Evolutionary conservation across 2,113 vertebrate species (phyloP), one percentile per base, ranked within the genome.

Genomic region (Daphoenositta chrysoptera): DNA sequence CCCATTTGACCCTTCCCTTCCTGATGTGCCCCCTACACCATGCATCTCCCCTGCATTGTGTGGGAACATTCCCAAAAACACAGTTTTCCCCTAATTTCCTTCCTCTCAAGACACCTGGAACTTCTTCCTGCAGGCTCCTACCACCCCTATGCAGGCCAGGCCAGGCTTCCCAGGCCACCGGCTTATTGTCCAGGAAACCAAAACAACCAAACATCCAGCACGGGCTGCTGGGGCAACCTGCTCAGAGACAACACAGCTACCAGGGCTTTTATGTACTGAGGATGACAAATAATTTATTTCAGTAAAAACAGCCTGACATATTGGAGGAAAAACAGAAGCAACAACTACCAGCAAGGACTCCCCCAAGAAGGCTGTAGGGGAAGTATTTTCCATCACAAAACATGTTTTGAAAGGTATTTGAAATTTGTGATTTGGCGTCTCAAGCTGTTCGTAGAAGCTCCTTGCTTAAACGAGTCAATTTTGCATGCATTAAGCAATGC

Each of bases 101-200:
- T 93, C 86, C 90, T 83, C 71, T 81, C 71, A 31, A 77, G 89
- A n/a, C 89, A 95, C 72, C 71, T 78, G 80, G 68, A 87, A 48
- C 30, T 87, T 90, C 85, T 76, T 73, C 35, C 83, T 63, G 39
- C 47, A 50, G 51, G 33, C 19, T 87, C 30, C 80, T 63, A 76
- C 45, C 56, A 76, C 35, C 63, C 28, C 54, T 56, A 5, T 1
- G 1, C 1, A 4, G 63, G 58, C 45, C 63, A 57, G 54, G 53
- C 47, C 57, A 63, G 35, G 4, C 30, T 61, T 53, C 88, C 51
- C 69, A 71, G 70, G 57, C 56, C 72, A 31, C 20, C 0, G 0
- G 26, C 40, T 65, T 5, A 30, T 21, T 65, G 71, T 53, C 81
- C 42, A 13, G 6, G 35, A 24, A 54, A 72, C 17, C 54, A 57